Conservation (phyloP, 2,797 vertebrate species). For the Hippoglossus hippoglossus region DNA sequence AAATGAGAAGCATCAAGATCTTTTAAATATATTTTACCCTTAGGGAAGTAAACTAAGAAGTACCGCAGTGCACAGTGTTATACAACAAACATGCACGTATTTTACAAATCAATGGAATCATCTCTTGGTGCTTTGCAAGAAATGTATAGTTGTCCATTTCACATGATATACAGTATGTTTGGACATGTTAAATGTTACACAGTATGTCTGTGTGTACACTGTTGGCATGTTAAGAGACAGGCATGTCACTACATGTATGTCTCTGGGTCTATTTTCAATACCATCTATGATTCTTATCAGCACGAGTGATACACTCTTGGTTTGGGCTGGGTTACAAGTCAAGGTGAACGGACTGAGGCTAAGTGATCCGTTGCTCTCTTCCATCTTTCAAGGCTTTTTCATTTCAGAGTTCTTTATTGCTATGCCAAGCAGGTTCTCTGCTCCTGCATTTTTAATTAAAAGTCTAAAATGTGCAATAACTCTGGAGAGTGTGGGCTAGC, state of each 20-base stretch:
- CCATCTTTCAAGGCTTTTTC: constrained; percentile 80
- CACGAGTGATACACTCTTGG: constrained; percentile 62
- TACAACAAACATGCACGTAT: neutral
- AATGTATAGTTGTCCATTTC: neutral
- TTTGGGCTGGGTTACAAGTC: constrained; percentile 55
- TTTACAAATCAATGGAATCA: neutral
- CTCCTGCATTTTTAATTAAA: constrained; percentile 83
- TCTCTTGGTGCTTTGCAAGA: neutral
- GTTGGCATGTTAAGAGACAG: constrained; percentile 52
- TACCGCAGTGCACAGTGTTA: neutral
- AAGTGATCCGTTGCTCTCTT: constrained; percentile 65
- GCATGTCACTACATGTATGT: constrained; percentile 64
- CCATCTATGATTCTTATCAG: constrained; percentile 70
- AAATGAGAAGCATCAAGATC: constrained; percentile 8
- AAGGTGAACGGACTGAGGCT: constrained; percentile 62
- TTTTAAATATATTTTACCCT: constrained; percentile 13
- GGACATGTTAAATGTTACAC: constrained; percentile 20
- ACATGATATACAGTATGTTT: constrained; percentile 9
- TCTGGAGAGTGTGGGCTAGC: constrained; percentile 66
- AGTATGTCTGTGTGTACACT: constrained; percentile 31
- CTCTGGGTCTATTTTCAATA: constrained; percentile 54
- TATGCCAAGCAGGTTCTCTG: constrained; percentile 69
- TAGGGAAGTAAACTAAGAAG: too few relatives aligned
- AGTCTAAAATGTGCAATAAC: constrained; percentile 76
- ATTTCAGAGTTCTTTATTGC: constrained; percentile 75